Evolutionary conservation across 2,113 vertebrate species (phyloP), one percentile per base, ranked within the genome.

Genomic region (Oxyruncus cristatus): DNA sequence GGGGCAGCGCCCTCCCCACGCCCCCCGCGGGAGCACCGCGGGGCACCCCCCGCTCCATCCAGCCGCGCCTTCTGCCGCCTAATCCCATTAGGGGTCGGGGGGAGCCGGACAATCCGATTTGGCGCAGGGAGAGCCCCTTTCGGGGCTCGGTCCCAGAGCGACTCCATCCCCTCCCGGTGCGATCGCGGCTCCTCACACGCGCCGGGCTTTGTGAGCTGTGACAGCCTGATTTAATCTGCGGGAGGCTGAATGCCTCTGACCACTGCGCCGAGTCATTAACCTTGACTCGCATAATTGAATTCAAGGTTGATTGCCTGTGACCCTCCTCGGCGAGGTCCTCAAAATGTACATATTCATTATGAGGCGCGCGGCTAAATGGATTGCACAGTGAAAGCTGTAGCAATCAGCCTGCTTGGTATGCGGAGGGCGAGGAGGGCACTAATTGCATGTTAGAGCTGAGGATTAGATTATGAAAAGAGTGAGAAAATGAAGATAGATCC

Each of bases 221-320:
- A 98, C 99, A 98, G 98, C 98, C 98, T 97, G 98, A 99, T 99
- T 99, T 98, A 99, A 99, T 99, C 98, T 99, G 98, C 98, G 95
- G 98, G 96, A 98, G 98, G 98, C 98, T 97, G 98, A 98, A 98
- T 98, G 99, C 98, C 98, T 98, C 99, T 99, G 99, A 99, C 99
- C 99, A 99, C 98, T 98, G 98, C 98, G 98, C 99, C 96, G 98
- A 99, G 98, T 99, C 99, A 99, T 99, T 99, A 99, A 99, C 99
- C 99, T 99, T 99, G 99, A 99, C 99, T 99, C 98, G 96, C 97
- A 95, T 99, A 99, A 99, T 99, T 99, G 99, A 99, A 99, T 99
- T 99, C 99, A 99, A 99, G 99, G 99, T 99, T 99, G 99, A 99
- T 99, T 99, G 99, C 99, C 99, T 98, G 97, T 99, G 99, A 99